phyloP scores from a whole-genome alignment of 2,113 vertebrate species.

The Malurus cyaneus region DNA sequence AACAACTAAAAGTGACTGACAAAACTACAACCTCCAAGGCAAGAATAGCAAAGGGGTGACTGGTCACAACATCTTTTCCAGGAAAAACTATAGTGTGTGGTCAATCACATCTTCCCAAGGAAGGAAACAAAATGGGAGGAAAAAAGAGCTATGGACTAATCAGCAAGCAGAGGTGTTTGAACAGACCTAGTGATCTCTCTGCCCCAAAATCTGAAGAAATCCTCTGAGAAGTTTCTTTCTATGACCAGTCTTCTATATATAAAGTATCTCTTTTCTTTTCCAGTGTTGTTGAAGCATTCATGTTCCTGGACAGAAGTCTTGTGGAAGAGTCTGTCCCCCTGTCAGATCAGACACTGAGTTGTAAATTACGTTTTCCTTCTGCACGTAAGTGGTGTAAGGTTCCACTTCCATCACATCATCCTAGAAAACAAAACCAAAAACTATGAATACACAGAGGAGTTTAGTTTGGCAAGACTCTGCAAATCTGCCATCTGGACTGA shows the following conservation, averaged over 20 bases:
- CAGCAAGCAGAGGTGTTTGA: neutral
- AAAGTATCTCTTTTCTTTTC: neutral
- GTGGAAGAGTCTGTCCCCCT: neutral
- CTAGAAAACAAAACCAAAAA: constrained; percentile 52
- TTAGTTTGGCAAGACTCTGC: neutral
- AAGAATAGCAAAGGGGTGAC: neutral
- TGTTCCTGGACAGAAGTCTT: neutral
- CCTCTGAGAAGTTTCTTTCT: neutral
- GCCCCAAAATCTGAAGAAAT: neutral
- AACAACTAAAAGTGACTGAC: neutral
- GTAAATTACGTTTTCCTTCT: constrained; percentile 65
- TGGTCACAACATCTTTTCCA: neutral
- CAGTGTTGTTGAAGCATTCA: neutral
- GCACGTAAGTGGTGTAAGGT: constrained; percentile 68
- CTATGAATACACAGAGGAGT: neutral
- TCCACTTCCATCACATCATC: constrained; percentile 49
- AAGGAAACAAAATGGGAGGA: neutral
- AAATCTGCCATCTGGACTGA: neutral
- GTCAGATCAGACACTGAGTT: constrained; percentile 54
- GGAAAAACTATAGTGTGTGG: neutral
- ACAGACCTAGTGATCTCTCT: neutral
- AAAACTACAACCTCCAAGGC: neutral
- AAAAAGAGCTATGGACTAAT: neutral
- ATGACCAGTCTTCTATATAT: neutral
- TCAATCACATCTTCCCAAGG: neutral